phyloP scores from a whole-genome alignment of 53 echinoderm and acorn worm species.

The Antedon mediterranea region DNA sequence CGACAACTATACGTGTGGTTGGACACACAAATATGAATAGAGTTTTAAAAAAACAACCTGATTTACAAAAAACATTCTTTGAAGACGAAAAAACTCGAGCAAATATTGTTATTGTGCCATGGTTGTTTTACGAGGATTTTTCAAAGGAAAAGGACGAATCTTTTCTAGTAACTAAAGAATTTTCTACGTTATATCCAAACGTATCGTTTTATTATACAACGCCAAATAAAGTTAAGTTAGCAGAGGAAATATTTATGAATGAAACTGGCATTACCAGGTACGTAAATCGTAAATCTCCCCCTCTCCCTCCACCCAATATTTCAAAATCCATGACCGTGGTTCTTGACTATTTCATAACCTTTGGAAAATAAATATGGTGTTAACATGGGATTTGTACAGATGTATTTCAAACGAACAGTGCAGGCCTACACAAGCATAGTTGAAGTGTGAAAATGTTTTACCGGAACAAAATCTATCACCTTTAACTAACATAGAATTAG shows the following conservation, averaged over 20 bases:
- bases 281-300: too few relatives aligned
- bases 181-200: slow-evolving; percentile 25
- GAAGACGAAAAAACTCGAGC: neutral
- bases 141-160: slow-evolving; percentile 17
- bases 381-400: too few relatives aligned
- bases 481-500: neutral
- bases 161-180: slow-evolving; percentile 26
- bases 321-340: too few relatives aligned
- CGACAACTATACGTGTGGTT: slow-evolving; percentile 57
- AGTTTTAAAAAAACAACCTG: slow-evolving; percentile 16
- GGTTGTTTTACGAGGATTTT: slow-evolving; percentile 37
- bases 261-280: slow-evolving; percentile 59
- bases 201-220: slow-evolving; percentile 42
- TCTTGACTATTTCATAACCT: too few relatives aligned
- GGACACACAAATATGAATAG: slow-evolving; percentile 50
- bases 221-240: slow-evolving; percentile 41
- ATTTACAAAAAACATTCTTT: neutral
- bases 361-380: too few relatives aligned
- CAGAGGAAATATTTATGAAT: slow-evolving; percentile 42
- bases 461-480: too few relatives aligned
- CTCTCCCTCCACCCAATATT: too few relatives aligned
- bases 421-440: too few relatives aligned
- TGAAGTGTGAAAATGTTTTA: too few relatives aligned
- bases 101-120: slow-evolving; percentile 35
- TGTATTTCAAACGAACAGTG: too few relatives aligned